Base-by-base conservation (phyloP, 1,140 invertebrate genomes). In the Apis cerana region DNA sequence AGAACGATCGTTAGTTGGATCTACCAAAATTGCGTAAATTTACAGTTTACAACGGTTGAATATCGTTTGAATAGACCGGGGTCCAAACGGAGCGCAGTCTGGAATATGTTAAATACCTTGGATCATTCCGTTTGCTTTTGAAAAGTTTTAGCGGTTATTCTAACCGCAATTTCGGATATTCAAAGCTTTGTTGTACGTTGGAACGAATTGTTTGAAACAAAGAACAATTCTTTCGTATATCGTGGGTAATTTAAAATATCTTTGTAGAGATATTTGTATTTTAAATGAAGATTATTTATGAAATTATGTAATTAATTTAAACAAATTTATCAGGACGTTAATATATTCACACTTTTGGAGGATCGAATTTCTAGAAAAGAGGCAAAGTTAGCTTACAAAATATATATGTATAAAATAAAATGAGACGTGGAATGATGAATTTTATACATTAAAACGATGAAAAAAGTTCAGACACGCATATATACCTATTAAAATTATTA, bases 1-100 rank as follows among this genome's bases (percentile, higher is more conserved):
- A 83, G 81, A 71, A 79, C 67, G 33, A 72, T 71, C 27, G 19
- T 48, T 7, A 52, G 48, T 33, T 27, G 13, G 74, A 21, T 68
- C 58, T 75, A 62, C 56, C n/a, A 80, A 76, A 87, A 85, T 85
- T 69, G 71, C 59, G 82, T 84, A 82, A 82, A 87, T 89, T 89
- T 86, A 86, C 86, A 84, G 84, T 86, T 83, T 75, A 80, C 69
- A 75, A 69, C 43, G 64, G 23, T 17, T n/a, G 27, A 64, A 75
- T 80, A 84, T 76, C 84, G 76, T 87, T 87, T 80, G 72, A 84
- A 52, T 64, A 27, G 52, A 65, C 13, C 19, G 56, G 33, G 5
- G 33, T 27, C 48, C 27, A 27, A n/a, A 8, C 21, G 54, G 58
- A 74, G 78, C 7, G n/a, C 64, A 58, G 52, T 21, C 48, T 54